Base-by-base conservation (phyloP, 2,113 vertebrate species). In the Grus americana region DNA sequence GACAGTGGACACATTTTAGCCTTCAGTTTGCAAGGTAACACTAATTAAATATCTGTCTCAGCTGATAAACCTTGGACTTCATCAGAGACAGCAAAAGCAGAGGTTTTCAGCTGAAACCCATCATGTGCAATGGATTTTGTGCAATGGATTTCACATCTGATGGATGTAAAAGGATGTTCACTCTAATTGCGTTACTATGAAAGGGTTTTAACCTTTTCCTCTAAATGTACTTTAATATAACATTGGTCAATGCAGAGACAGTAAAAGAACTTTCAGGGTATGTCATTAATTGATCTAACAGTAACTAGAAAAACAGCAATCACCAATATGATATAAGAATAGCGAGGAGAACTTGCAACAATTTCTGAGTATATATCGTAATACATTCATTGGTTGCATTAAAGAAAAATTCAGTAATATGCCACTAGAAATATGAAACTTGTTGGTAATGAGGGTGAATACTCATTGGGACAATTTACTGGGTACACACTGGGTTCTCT, bases 121-220 rank as follows among this genome's bases (percentile, higher is more conserved):
- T 74, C 40, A 23, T 11, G 3, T 74, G 29, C 16, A 21, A 79
- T 71, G 32, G 80, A 87, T 94, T 94, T 62, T 36, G 29, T 82
- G 61, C 22, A 73, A 62, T 63, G 70, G 70, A 84, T 81, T 92
- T 94, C 58, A 87, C 32, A 29, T 75, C 65, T 75, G 73, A 63
- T 65, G 73, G 23, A 52, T 75, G 13, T 32, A 63, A 91, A 79
- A 72, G 27, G 3, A 14, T 79, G 49, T 46, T 79, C 0, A 0
- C 27, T 81, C 44, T 79, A 87, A 91, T 74, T 92, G 44, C 40
- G n/a, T 79, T 72, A 61, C 57, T 26, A 44, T 75, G 54, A 61
- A 92, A 91, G 32, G 8, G 15, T 63, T 92, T 85, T 87, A 95
- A 92, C 36, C 44, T 94, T 87, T 95, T 62, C 29, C 24, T 83